Base-by-base conservation (phyloP, 2,113 vertebrate genomes). In the Holacanthus passer region DNA sequence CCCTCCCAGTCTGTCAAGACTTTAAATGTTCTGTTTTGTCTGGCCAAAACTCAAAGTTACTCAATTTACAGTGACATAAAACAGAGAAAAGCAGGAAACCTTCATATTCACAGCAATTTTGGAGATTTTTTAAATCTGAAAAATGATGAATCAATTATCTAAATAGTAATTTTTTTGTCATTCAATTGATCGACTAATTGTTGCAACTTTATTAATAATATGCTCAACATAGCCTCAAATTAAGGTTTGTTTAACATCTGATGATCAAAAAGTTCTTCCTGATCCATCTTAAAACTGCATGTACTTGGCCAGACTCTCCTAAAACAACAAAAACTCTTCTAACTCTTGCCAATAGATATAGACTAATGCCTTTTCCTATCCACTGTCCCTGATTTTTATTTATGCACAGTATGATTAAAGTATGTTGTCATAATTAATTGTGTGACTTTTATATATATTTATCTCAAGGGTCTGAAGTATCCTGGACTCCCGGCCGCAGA, bases 401-500 rank as follows among this genome's bases (percentile, higher is more conserved):
- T n/a, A n/a, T n/a, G n/a, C n/a, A n/a, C n/a, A n/a, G n/a, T n/a
- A n/a, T n/a, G n/a, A n/a, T n/a, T n/a, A n/a, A n/a, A n/a, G n/a
- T n/a, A n/a, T n/a, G n/a, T n/a, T n/a, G n/a, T n/a, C n/a, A n/a
- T n/a, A n/a, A n/a, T n/a, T 37, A 37, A 37, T 37, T 37, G 7
- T 37, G 35, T 37, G 35, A n/a, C 35, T 37, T 37, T 5, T 7
- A 7, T 37, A 37, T 7, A 37, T 37, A 37, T 7, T 5, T 47
- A 9, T 74, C 22, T 63, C 1, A 60, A 93, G 92, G 93, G 93
- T 32, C 79, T 94, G 22, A 88, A 73, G 47, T 90, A 41, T 66
- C 88, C 87, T 56, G 91, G 94, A 9, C 0, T 97, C 0, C 90
- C 91, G 3, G 69, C 5, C 79, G 87, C 95, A 1, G 95, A 96